Evolutionary conservation across 2,888 invertebrate genomes (phyloP).

Genomic region (Rotaria macrura): DNA sequence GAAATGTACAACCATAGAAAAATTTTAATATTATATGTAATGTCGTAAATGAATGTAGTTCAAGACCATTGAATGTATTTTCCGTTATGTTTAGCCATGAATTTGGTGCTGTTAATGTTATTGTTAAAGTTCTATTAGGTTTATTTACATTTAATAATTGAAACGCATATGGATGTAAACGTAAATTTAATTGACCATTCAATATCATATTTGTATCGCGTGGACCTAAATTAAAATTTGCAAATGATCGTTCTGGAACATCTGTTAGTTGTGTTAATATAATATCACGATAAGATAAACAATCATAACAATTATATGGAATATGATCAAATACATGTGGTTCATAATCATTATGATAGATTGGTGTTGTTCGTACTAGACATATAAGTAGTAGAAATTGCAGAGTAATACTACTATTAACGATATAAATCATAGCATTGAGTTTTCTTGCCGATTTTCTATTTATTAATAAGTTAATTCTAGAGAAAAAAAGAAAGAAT

Average conservation of each 20-base stretch:
- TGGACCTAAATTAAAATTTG: constrained; percentile 3
- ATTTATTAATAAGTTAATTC: no score
- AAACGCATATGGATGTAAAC: background rate
- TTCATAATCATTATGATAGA: background rate
- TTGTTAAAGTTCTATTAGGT: background rate
- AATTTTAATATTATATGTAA: background rate
- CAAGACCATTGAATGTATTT: constrained; percentile 12
- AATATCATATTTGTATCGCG: background rate
- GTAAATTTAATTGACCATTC: constrained; percentile 2
- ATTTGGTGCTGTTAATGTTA: constrained; percentile 1
- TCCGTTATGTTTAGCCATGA: constrained; percentile 8
- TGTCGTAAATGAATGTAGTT: background rate
- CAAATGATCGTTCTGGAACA: background rate
- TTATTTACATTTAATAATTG: background rate
- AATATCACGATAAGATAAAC: constrained; percentile 8
- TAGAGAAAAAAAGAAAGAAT: no score
- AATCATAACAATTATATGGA: background rate
- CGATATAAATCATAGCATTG: background rate
- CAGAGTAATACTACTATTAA: background rate
- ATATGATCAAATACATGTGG: constrained; percentile 9
- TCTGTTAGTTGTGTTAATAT: background rate
- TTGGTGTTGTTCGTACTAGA: background rate
- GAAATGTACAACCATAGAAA: background rate
- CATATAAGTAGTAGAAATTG: background rate
- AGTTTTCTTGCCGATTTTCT: no score